Evolutionary conservation across 2,113 vertebrate genomes (phyloP).

Genomic region (Dipodomys ordii): DNA sequence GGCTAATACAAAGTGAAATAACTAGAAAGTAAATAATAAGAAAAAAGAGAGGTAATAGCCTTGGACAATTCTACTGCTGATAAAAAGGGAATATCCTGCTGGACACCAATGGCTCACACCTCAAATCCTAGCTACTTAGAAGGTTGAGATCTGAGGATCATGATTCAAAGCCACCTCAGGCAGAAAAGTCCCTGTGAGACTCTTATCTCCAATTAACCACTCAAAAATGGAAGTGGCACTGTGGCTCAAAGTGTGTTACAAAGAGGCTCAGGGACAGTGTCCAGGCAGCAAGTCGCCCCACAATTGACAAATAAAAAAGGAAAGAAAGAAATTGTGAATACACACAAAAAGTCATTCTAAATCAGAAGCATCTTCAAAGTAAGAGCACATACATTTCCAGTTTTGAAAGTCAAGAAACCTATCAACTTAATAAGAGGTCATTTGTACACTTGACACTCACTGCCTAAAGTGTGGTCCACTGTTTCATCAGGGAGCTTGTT

Average conservation of each 20-base stretch:
- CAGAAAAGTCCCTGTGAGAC: no score
- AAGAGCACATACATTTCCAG: constrained; percentile 17
- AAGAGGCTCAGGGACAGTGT: no score
- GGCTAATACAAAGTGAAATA: background rate
- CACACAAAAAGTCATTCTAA: background rate
- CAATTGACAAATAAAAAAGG: no score
- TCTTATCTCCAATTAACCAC: no score
- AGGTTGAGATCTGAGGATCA: no score
- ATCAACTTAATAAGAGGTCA: constrained; percentile 30
- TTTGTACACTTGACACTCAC: background rate
- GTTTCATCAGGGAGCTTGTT: constrained; percentile 53
- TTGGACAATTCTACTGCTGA: background rate
- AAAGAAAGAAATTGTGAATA: background rate
- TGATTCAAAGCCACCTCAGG: no score
- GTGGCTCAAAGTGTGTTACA: no score
- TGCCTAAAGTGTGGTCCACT: background rate
- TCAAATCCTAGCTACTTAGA: no score
- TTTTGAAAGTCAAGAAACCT: background rate
- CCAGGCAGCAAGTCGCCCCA: no score
- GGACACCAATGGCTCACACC: no score
- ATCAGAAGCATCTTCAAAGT: constrained; percentile 3
- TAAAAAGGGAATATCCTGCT: background rate
- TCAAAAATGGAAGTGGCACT: no score
- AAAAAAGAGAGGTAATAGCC: background rate
- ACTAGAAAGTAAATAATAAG: background rate